Evolutionary conservation across 2,113 vertebrate species (phyloP).

Genomic region (Tachuris rubrigastra): DNA sequence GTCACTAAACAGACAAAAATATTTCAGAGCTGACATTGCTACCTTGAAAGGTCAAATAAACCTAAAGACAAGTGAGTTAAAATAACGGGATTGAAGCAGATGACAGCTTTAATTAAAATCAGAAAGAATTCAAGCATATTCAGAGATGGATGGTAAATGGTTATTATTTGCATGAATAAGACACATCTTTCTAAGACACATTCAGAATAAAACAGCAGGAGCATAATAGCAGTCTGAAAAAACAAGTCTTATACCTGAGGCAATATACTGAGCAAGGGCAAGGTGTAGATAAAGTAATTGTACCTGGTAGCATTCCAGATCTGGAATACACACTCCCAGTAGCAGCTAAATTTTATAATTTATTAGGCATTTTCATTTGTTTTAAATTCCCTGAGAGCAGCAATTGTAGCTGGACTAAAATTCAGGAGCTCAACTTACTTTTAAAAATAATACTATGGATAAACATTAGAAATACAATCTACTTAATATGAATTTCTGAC

Average conservation of each 20-base stretch:
- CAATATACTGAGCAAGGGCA: neutral
- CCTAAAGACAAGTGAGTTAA: neutral
- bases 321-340: neutral
- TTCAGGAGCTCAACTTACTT: neutral
- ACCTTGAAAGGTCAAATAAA: neutral
- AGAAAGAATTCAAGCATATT: neutral
- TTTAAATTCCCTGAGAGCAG: neutral
- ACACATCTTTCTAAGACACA: neutral
- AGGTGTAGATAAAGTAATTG: neutral
- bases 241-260: neutral
- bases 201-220: neutral
- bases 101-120: neutral
- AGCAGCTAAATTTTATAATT: neutral
- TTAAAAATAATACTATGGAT: neutral
- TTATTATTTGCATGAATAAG: neutral
- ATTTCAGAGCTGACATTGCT: neutral
- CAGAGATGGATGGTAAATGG: neutral
- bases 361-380: neutral
- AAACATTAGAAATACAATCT: neutral
- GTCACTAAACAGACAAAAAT: neutral
- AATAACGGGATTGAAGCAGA: neutral
- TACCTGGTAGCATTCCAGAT: neutral
- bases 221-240: neutral
- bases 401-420: neutral
- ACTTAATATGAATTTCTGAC: neutral